Conservation (phyloP, 2,797 vertebrate genomes). For the Diceros bicornis region DNA sequence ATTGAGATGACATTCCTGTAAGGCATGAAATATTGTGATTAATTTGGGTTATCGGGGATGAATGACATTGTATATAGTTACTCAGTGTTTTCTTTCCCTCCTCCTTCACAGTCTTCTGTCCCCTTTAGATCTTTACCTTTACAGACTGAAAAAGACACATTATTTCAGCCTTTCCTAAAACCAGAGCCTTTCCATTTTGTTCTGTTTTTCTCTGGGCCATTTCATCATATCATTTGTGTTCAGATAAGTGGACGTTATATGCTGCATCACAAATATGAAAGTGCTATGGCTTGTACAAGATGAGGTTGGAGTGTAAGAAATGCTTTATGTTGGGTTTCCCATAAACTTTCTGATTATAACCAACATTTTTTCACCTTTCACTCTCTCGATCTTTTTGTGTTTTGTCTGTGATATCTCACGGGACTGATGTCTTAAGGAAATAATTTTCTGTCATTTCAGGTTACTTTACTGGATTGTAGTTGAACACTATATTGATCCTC, state of each 20-base stretch:
- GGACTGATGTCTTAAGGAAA: slow-evolving; percentile 24
- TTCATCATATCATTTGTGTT: neutral
- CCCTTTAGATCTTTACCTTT: slow-evolving; percentile 13
- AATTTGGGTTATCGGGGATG: neutral
- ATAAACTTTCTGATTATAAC: neutral
- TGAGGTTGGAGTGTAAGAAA: neutral
- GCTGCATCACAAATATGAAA: neutral
- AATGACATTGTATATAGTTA: neutral
- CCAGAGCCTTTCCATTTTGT: neutral
- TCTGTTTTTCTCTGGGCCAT: neutral
- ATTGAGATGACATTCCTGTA: neutral
- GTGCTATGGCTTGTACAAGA: neutral
- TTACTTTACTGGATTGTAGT: slow-evolving; percentile 45
- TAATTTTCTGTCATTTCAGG: slow-evolving; percentile 54
- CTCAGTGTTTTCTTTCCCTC: neutral
- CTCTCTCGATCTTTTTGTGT: neutral
- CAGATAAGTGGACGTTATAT: neutral
- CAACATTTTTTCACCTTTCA: slow-evolving; percentile 4
- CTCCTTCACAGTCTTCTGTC: neutral
- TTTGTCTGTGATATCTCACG: neutral
- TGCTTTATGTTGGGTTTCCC: neutral
- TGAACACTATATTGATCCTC: slow-evolving; percentile 62
- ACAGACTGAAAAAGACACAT: neutral
- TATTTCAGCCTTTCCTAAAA: slow-evolving; percentile 42
- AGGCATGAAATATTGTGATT: neutral